These are phyloP conservation scores for Lithobates pipiens DNA, from an alignment of 2,797 vertebrate species.

Conservation along the genomic window DNA sequence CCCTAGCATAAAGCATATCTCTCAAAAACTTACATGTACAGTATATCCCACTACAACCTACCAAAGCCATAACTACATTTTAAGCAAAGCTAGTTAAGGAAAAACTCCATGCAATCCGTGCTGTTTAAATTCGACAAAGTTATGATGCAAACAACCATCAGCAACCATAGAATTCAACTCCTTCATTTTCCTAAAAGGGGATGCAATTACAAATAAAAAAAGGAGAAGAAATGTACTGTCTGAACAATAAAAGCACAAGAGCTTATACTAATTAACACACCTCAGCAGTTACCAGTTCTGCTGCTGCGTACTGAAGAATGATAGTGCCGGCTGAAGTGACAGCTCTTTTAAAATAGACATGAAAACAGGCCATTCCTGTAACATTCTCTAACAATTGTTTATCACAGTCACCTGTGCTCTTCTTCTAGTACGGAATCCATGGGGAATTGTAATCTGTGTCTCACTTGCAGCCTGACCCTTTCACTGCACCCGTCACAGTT, in stretches of 20 bases:
- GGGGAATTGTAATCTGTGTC: conserved; percentile 4
- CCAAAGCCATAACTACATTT: too few relatives aligned
- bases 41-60: too few relatives aligned
- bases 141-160: too few relatives aligned
- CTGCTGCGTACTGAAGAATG: neutral
- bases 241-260: neutral
- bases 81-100: too few relatives aligned
- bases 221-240: neutral
- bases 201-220: neutral
- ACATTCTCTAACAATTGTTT: neutral
- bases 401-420: conserved; percentile 9
- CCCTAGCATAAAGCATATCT: too few relatives aligned
- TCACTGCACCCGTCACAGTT: neutral
- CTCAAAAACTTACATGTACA: too few relatives aligned
- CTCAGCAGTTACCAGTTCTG: neutral
- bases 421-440: neutral
- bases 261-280: neutral
- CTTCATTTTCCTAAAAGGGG: neutral
- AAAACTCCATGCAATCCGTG: too few relatives aligned
- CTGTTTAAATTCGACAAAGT: too few relatives aligned
- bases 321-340: neutral
- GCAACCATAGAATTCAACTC: neutral
- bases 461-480: neutral
- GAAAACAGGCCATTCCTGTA: neutral
- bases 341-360: conserved; percentile 1